These are phyloP conservation scores for Pogonophryne albipinna DNA, from an alignment of 2,797 vertebrate genomes.

Conservation along the genomic window DNA sequence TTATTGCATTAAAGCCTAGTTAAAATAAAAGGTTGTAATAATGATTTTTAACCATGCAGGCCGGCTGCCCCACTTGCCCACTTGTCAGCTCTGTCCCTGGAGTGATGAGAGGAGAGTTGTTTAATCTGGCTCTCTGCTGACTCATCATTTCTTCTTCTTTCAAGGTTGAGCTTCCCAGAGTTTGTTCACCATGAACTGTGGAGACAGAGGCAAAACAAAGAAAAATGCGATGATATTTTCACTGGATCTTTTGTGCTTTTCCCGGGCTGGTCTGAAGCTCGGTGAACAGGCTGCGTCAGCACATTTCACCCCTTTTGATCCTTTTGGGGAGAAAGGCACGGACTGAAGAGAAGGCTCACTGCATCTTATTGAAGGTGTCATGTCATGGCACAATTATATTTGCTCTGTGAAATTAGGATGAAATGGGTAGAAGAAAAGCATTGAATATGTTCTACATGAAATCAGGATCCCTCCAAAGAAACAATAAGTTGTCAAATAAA, in stretches of 20 bases:
- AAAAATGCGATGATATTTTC: slow-evolving; percentile 61
- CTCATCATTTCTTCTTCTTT: slow-evolving; percentile 73
- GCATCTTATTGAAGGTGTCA: slow-evolving; percentile 31
- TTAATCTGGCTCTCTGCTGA: slow-evolving; percentile 69
- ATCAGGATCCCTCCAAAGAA: background rate
- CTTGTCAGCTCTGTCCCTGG: slow-evolving; percentile 44
- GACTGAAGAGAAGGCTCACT: slow-evolving; percentile 49
- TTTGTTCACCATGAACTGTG: slow-evolving; percentile 47
- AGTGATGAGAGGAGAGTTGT: slow-evolving; percentile 58
- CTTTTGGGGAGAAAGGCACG: slow-evolving; percentile 44
- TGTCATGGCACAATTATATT: slow-evolving; percentile 28
- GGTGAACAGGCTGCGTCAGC: slow-evolving; percentile 73
- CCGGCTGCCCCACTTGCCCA: slow-evolving; percentile 32
- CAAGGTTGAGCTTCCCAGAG: slow-evolving; percentile 66
- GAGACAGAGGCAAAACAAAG: slow-evolving; percentile 42
- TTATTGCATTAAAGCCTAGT: background rate
- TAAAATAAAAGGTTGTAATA: background rate
- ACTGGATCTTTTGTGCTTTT: slow-evolving; percentile 74
- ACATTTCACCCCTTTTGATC: slow-evolving; percentile 81
- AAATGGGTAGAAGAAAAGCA: background rate
- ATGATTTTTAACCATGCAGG: background rate
- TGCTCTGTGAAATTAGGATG: slow-evolving; percentile 11
- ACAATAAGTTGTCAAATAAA: background rate
- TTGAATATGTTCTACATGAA: background rate
- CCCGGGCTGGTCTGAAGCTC: slow-evolving; percentile 59